Evolutionary conservation across 2,113 vertebrate species (phyloP).

Genomic region (Vulpes lagopus): DNA sequence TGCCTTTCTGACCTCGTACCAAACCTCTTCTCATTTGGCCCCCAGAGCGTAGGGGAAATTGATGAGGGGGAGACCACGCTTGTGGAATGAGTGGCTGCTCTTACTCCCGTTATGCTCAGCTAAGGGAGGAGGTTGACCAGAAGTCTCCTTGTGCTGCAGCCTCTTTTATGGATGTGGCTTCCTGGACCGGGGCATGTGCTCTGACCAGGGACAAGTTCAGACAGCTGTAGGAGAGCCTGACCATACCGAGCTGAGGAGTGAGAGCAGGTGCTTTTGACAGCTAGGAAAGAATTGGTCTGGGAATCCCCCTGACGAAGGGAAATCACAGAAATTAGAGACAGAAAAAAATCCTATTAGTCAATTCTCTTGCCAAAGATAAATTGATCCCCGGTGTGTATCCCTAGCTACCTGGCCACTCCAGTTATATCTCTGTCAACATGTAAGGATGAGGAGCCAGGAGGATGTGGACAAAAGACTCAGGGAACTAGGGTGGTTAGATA

Average conservation of each 20-base stretch:
- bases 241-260: neutral
- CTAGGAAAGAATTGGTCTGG: slow-evolving; percentile 67
- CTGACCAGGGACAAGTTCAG: neutral
- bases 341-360: slow-evolving; percentile 69
- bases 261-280: slow-evolving; percentile 76
- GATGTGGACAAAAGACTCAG: neutral
- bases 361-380: slow-evolving; percentile 63
- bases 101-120: neutral
- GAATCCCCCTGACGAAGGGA: slow-evolving; percentile 45
- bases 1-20: neutral
- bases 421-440: neutral
- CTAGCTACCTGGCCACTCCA: neutral
- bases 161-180: neutral
- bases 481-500: neutral
- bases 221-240: neutral
- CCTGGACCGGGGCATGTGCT: neutral
- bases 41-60: neutral
- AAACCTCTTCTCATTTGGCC: neutral
- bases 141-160: neutral
- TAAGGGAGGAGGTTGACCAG: neutral
- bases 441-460: neutral
- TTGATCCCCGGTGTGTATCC: slow-evolving; percentile 60
- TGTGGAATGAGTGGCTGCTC: neutral
- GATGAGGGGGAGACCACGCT: neutral
- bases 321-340: slow-evolving; percentile 74